Evolutionary conservation across 2,797 vertebrate genomes (phyloP).

Genomic region (Anguilla obscura): DNA sequence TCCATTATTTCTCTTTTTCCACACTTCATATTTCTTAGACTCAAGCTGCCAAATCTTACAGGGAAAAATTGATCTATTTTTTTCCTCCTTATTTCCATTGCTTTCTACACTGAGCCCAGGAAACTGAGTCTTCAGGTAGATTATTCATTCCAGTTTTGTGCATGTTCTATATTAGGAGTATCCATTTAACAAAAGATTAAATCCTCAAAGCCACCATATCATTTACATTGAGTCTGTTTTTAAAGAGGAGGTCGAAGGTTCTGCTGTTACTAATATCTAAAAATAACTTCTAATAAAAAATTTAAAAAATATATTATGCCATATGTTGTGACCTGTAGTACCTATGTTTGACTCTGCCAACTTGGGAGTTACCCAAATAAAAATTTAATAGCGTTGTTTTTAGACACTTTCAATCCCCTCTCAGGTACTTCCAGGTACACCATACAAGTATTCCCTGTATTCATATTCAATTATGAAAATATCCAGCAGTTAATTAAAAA

Average conservation of each 20-base stretch:
- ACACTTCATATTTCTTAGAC: constrained; percentile 31
- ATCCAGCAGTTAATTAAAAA: too few species aligned
- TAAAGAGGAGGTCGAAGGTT: not conserved
- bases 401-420: too few species aligned
- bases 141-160: not conserved
- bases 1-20: constrained; percentile 26
- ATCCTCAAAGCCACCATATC: not conserved
- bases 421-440: too few species aligned
- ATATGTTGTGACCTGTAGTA: too few species aligned
- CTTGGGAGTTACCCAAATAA: too few species aligned
- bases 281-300: not conserved
- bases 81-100: not conserved
- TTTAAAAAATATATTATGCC: too few species aligned
- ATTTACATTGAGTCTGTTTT: not conserved
- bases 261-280: not conserved
- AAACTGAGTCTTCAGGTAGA: not conserved
- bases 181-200: not conserved
- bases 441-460: too few species aligned
- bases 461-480: too few species aligned
- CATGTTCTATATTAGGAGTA: not conserved
- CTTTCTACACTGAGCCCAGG: not conserved
- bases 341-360: too few species aligned
- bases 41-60: constrained; percentile 14
- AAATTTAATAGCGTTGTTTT: too few species aligned
- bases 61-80: constrained; percentile 9